phyloP scores from a whole-genome alignment of 2,797 vertebrate genomes.

The Carcharodon carcharias region DNA sequence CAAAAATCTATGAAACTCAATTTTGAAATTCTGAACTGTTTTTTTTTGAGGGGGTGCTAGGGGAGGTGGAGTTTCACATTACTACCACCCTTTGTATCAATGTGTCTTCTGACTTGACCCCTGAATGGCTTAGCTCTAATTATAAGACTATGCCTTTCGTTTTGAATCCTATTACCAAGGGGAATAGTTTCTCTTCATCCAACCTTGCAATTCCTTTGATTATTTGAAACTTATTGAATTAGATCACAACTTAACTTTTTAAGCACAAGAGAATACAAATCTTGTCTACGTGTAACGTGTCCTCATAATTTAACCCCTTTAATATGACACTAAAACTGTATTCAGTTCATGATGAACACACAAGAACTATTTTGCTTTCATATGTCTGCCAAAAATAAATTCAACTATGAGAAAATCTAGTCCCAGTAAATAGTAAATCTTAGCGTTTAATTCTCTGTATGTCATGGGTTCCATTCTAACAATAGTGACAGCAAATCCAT shows the following conservation, averaged over 20 bases:
- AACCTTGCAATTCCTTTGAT: not conserved
- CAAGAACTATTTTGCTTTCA: not conserved
- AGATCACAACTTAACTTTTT: not conserved
- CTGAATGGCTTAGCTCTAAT: not conserved
- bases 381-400: not conserved
- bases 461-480: not conserved
- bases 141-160: not conserved
- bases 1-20: not conserved
- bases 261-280: not conserved
- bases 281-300: not conserved
- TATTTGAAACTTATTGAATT: not conserved
- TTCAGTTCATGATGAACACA: not conserved
- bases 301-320: not conserved
- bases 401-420: not conserved
- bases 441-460: not conserved
- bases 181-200: not conserved
- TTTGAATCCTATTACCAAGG: not conserved
- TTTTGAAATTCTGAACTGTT: not conserved
- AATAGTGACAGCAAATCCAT: not conserved
- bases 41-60: not conserved
- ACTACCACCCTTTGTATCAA: not conserved
- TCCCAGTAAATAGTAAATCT: not conserved
- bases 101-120: not conserved
- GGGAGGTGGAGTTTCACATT: not conserved
- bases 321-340: not conserved